phyloP scores from a whole-genome alignment of 2,888 invertebrate species.

The Erebia palarica region DNA sequence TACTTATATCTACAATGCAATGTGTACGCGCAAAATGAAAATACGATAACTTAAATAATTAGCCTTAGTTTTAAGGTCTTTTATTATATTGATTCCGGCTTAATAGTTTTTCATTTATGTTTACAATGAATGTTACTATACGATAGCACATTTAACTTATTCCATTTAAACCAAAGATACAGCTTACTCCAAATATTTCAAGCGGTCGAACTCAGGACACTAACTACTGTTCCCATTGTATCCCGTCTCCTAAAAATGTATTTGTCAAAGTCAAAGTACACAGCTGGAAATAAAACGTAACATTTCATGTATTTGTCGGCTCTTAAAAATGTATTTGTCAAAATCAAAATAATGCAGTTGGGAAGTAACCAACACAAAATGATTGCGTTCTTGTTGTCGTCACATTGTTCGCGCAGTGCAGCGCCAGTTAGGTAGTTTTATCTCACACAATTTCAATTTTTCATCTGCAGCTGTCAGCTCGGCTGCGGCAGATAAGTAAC shows the following conservation, averaged over 20 bases:
- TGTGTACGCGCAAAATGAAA: not conserved
- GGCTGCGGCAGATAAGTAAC: slow-evolving; percentile 79
- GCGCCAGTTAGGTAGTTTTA: slow-evolving; percentile 79
- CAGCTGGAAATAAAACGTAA: not conserved
- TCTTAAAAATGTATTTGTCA: slow-evolving; percentile 40
- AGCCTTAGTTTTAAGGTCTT: not conserved
- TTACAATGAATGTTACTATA: not conserved
- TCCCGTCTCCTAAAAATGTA: not conserved
- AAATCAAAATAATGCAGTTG: slow-evolving; percentile 42
- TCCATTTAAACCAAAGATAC: too few species aligned
- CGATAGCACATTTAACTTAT: not conserved
- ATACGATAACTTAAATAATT: not conserved
- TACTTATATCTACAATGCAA: not conserved
- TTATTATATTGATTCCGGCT: not conserved
- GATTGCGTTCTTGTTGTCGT: slow-evolving; percentile 52
- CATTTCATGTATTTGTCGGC: slow-evolving; percentile 7
- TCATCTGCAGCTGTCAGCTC: slow-evolving; percentile 82
- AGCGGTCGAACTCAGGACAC: not conserved
- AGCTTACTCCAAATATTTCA: not conserved
- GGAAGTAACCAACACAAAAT: slow-evolving; percentile 46
- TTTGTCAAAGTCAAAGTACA: not conserved
- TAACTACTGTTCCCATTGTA: not conserved
- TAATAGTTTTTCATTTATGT: not conserved
- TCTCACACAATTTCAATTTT: slow-evolving; percentile 83
- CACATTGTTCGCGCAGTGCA: slow-evolving; percentile 72